Conservation (phyloP, 1,140 invertebrate genomes). For the Caenorhabditis tropicalis region DNA sequence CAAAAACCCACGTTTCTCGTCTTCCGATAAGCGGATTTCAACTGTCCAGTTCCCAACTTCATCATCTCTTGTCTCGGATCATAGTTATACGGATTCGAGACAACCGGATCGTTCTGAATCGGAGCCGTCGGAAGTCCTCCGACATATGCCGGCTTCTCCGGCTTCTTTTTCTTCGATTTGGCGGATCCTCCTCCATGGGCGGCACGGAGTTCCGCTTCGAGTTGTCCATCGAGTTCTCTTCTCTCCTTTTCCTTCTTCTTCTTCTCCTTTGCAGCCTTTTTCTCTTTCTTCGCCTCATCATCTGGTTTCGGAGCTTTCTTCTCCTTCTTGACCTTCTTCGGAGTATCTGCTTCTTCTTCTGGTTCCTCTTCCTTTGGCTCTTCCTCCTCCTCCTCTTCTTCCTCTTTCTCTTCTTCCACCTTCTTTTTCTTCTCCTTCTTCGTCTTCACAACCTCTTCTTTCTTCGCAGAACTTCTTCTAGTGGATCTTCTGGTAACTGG, state of each 20-base stretch:
- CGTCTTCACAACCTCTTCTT: neutral
- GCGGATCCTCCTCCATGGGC: neutral
- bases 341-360: neutral
- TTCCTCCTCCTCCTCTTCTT: conserved; percentile 9
- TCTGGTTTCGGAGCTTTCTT: neutral
- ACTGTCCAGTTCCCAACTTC: conserved; percentile 47
- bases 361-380: neutral
- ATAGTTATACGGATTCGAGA: conserved; percentile 51
- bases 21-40: conserved; percentile 48
- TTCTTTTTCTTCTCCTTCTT: neutral
- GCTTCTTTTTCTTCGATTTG: conserved; percentile 23
- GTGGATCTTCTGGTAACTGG: conserved; percentile 5
- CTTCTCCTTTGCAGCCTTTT: neutral
- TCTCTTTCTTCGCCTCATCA: neutral
- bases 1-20: conserved; percentile 11
- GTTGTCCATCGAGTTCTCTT: neutral
- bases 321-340: conserved; percentile 44
- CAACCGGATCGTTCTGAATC: conserved; percentile 40
- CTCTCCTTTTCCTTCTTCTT: conserved; percentile 40
- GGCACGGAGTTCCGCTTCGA: conserved; percentile 1
- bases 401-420: conserved; percentile 11
- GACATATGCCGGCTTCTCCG: conserved; percentile 44
- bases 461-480: neutral
- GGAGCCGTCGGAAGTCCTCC: conserved; percentile 38
- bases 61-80: conserved; percentile 51